Percentiles rank a stretch among this genome's conserved stretches.
These are phyloP conservation scores for Labeo calbasu DNA, from an alignment of 2,797 vertebrate species.

Conservation along the genomic window DNA sequence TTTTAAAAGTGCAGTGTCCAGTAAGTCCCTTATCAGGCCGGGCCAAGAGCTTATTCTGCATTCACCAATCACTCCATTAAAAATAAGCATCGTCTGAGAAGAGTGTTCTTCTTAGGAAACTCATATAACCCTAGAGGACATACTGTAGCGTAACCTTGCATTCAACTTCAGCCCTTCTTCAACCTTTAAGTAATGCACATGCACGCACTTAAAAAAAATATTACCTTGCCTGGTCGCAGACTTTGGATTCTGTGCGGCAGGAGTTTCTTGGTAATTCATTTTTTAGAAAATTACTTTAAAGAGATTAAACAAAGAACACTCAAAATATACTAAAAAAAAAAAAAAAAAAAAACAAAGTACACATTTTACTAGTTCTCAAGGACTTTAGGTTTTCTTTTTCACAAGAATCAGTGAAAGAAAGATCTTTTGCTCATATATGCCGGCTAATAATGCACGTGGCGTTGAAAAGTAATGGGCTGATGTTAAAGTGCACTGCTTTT, in stretches of 20 bases:
- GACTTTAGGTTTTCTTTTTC: neutral
- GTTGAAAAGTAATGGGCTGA: slow-evolving; percentile 4
- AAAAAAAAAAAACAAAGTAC: neutral
- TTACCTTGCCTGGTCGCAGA: neutral
- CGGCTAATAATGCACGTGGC: neutral
- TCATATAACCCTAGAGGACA: neutral
- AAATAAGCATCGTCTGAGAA: slow-evolving; percentile 29
- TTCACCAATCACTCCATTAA: slow-evolving; percentile 22
- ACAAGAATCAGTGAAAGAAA: neutral
- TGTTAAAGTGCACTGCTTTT: neutral
- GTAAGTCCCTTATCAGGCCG: slow-evolving; percentile 7
- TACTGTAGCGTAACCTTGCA: neutral
- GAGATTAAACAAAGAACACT: neutral
- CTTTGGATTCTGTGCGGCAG: neutral
- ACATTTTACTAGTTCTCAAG: neutral
- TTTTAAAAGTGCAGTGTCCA: neutral
- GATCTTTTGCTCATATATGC: neutral
- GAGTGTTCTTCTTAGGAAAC: slow-evolving; percentile 23
- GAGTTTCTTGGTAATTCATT: neutral
- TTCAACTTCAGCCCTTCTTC: slow-evolving; percentile 18
- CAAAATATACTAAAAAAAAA: no score
- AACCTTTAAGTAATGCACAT: slow-evolving; percentile 2
- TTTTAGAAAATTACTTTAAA: neutral
- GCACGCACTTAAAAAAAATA: neutral
- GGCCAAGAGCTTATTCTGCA: slow-evolving; percentile 33